These are phyloP conservation scores for Epizoanthus rinbou DNA, from an alignment of 92 coral and sea anemone species.

Conservation along the genomic window DNA sequence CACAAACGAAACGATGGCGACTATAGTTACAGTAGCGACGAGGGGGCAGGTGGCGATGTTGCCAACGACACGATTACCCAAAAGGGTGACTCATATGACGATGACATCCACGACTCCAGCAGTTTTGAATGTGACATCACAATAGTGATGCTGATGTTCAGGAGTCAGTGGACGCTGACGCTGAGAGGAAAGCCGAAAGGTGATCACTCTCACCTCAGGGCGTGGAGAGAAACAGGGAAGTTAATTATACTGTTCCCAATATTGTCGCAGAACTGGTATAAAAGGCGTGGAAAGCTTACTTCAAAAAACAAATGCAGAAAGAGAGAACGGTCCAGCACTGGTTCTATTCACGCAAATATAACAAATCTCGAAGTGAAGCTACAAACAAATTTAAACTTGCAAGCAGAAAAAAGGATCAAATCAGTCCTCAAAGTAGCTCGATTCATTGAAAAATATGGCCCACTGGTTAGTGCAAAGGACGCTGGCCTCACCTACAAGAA, in stretches of 20 bases:
- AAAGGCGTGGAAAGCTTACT: slow-evolving; percentile 31
- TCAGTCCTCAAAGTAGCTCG: slow-evolving; percentile 10
- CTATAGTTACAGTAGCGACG: too few relatives aligned
- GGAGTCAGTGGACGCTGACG: too few relatives aligned
- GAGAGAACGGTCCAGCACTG: neutral
- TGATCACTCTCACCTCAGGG: too few relatives aligned
- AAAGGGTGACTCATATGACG: too few relatives aligned
- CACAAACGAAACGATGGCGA: too few relatives aligned
- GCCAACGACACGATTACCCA: too few relatives aligned
- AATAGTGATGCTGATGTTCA: too few relatives aligned
- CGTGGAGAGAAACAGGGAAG: too few relatives aligned
- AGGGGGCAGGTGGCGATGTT: too few relatives aligned
- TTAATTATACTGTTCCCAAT: slow-evolving; percentile 9
- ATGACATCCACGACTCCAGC: too few relatives aligned
- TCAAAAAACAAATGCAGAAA: slow-evolving; percentile 34
- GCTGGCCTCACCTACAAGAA: slow-evolving; percentile 18
- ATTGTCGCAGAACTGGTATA: slow-evolving; percentile 34
- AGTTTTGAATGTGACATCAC: too few relatives aligned
- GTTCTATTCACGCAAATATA: slow-evolving; percentile 14
- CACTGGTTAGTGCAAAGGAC: slow-evolving; percentile 24
- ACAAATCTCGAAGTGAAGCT: slow-evolving; percentile 9
- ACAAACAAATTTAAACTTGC: neutral
- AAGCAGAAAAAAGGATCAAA: neutral
- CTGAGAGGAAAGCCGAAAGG: too few relatives aligned
- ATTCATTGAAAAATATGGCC: slow-evolving; percentile 31